These are phyloP conservation scores for Argyra leucocephala DNA, from an alignment of 2,888 invertebrate species.

Conservation along the genomic window DNA sequence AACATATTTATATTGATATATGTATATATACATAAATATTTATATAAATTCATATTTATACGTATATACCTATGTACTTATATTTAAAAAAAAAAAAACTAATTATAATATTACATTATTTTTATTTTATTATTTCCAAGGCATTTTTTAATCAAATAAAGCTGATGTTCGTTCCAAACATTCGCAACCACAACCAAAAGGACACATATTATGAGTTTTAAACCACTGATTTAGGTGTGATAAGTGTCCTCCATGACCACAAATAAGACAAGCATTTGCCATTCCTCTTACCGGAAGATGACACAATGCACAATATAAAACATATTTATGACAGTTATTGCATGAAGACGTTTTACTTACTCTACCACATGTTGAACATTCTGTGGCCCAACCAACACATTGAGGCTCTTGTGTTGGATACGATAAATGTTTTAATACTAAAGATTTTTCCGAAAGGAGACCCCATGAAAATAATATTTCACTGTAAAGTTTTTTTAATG, in stretches of 20 bases:
- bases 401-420: conserved; percentile 46
- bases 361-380: conserved; percentile 61
- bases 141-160: conserved; percentile 23
- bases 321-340: conserved; percentile 59
- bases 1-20: no score
- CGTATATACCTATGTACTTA: no score
- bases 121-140: no score
- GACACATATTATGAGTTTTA: conserved; percentile 60
- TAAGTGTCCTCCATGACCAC: conserved; percentile 90
- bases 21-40: no score
- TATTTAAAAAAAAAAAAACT: no score
- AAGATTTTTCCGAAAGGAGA: conserved; percentile 37
- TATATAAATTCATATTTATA: no score
- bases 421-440: conserved; percentile 51
- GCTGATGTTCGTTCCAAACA: conserved; percentile 63
- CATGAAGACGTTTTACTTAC: conserved; percentile 62
- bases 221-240: conserved; percentile 79
- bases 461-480: conserved; percentile 82
- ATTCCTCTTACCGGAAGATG: conserved; percentile 74
- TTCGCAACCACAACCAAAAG: conserved; percentile 85
- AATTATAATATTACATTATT: no score
- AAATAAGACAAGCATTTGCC: conserved; percentile 76
- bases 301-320: conserved; percentile 75
- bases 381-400: conserved; percentile 64
- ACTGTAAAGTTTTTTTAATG: conserved; percentile 78